Conservation (phyloP, 2,113 vertebrate genomes). For the Campylomormyrus tamandua region DNA sequence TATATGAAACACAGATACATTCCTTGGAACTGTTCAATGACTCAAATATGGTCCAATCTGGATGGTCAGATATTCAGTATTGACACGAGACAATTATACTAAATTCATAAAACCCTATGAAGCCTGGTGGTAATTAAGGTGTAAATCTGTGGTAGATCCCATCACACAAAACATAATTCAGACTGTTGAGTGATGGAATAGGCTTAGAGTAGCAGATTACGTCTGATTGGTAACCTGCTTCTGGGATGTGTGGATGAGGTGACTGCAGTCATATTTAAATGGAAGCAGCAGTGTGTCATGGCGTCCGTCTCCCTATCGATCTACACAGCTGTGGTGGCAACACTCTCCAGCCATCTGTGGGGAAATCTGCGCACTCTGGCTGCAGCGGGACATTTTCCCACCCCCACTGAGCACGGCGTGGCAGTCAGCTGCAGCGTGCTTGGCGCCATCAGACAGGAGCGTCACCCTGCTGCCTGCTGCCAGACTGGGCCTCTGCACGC, state of each 20-base stretch:
- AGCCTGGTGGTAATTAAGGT: not conserved
- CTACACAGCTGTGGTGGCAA: not conserved
- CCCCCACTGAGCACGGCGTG: not conserved
- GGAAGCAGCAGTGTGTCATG: not conserved
- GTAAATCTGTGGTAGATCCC: not conserved
- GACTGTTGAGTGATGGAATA: not conserved
- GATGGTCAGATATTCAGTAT: not conserved
- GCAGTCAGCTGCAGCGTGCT: not conserved
- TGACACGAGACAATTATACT: not conserved
- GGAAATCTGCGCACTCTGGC: not conserved
- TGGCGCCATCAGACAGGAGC: not conserved
- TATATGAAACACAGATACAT: not conserved
- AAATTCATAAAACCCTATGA: not conserved
- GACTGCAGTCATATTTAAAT: not conserved
- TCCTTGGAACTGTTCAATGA: not conserved
- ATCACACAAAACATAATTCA: not conserved
- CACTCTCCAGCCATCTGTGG: not conserved
- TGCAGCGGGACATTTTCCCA: not conserved
- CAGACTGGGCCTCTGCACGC: not conserved
- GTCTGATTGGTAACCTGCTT: not conserved
- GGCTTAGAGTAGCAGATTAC: not conserved
- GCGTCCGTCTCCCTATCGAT: not conserved
- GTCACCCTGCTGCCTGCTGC: not conserved
- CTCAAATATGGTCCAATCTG: not conserved
- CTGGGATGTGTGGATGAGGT: not conserved